These are phyloP conservation scores for Drosophila antonietae DNA, from an alignment of 2,888 invertebrate genomes.

Conservation along the genomic window DNA sequence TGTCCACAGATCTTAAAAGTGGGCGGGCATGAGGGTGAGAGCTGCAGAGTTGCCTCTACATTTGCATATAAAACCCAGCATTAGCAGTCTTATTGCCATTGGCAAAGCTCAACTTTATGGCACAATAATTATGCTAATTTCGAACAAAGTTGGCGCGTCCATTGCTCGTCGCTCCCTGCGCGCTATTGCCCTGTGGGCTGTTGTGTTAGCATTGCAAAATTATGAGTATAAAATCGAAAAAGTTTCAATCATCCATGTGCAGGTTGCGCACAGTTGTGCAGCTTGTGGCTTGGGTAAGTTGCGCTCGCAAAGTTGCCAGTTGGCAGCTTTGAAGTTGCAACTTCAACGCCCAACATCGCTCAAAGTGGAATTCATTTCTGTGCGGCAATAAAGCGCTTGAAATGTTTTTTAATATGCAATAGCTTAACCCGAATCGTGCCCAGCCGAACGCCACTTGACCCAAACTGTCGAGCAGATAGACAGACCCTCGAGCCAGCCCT, in stretches of 20 bases:
- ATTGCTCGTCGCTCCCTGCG: constrained; percentile 9
- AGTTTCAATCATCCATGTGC: constrained; percentile 72
- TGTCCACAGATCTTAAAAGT: not conserved
- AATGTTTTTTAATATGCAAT: constrained; percentile 74
- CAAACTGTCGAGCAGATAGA: constrained; percentile 51
- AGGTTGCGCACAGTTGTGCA: constrained; percentile 45
- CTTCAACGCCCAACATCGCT: constrained; percentile 53
- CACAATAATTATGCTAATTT: constrained; percentile 78
- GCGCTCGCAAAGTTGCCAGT: constrained; percentile 39
- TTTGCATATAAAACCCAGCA: constrained; percentile 48
- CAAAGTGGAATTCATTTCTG: constrained; percentile 59
- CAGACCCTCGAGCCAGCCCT: constrained; percentile 2
- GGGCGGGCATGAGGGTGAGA: not conserved
- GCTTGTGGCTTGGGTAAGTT: constrained; percentile 32
- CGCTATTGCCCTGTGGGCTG: constrained; percentile 34
- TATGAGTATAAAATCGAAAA: constrained; percentile 78
- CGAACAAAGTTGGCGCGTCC: constrained; percentile 52
- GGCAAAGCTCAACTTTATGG: constrained; percentile 66
- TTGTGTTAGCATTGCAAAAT: constrained; percentile 67
- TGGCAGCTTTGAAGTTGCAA: constrained; percentile 61
- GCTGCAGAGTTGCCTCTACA: constrained; percentile 16
- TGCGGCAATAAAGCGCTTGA: constrained; percentile 72
- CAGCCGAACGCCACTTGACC: constrained; percentile 63
- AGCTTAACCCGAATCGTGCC: constrained; percentile 67
- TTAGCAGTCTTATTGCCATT: constrained; percentile 61